Base-by-base conservation (phyloP, 2,888 invertebrate genomes). In the Cremastinae sp. region DNA sequence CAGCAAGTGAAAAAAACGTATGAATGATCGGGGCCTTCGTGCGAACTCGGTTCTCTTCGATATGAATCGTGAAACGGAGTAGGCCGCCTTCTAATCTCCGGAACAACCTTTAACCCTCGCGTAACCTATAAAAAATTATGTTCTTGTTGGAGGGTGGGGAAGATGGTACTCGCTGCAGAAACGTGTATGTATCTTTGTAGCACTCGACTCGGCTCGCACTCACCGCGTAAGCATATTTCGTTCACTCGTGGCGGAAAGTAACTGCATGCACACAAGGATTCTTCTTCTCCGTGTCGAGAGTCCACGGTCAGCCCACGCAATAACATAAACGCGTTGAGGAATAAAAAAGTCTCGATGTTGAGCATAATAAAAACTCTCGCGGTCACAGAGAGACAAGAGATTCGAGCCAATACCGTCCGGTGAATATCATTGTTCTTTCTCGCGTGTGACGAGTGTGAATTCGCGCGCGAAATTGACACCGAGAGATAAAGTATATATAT, bases 61-160 rank as follows among this genome's bases (percentile, higher is more conserved):
- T 9, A 68, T 68, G 51, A 38, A 64, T 64, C 64, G 53, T 28
- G 18, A 5, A n/a, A n/a, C 41, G 41, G 41, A 41, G 12, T 41
- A 41, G 41, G n/a, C 12, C 43, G 5, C 18, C 41, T 20, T 22
- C 22, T 41, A 41, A 22, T 43, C 58, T 12, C 8, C 66, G 14
- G 18, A 68, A 62, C 62, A 75, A 75, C 71, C 75, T 75, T 71
- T 73, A 66, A 76, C 76, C 76, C 73, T 65, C 58, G 69, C 56
- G 53, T 76, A 76, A 76, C 76, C 73, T 76, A 59, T 34, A 75
- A 70, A 68, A 64, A 68, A 54, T 59, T 7, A 54, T 38, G 28
- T 65, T 53, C 43, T 49, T 18, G 14, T 12, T 1, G 8, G 18
- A 53, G 18, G 45, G 49, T 51, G 59, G 71, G 51, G 38, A 65